phyloP scores from a whole-genome alignment of 2,888 invertebrate species.

The Iselma pallidipennis region DNA sequence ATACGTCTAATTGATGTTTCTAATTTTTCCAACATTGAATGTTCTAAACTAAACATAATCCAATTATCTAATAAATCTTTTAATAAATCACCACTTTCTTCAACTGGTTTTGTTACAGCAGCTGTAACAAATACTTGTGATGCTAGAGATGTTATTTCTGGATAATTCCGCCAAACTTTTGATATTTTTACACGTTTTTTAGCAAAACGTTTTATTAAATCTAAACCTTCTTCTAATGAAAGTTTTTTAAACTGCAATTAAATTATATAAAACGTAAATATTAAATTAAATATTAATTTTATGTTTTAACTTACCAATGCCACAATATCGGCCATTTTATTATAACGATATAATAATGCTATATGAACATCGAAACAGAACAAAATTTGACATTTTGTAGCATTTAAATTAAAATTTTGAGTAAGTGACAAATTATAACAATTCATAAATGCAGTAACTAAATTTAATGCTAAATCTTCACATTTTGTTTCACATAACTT shows the following conservation, averaged over 20 bases:
- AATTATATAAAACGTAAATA: constrained; percentile 12
- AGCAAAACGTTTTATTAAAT: constrained; percentile 59
- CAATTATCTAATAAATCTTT: constrained; percentile 52
- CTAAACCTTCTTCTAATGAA: constrained; percentile 60
- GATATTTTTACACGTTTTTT: constrained; percentile 58
- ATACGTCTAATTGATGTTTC: constrained; percentile 50
- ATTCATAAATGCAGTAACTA: constrained; percentile 59
- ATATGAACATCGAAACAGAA: constrained; percentile 65
- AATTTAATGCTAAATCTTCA: constrained; percentile 64
- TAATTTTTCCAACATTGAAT: constrained; percentile 43
- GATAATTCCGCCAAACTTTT: constrained; percentile 62
- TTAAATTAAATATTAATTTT: constrained; percentile 6
- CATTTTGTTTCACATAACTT: constrained; percentile 65
- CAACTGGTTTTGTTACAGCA: constrained; percentile 59
- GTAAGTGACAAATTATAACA: constrained; percentile 49
- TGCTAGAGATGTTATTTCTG: constrained; percentile 61
- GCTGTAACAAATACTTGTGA: constrained; percentile 62
- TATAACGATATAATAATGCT: constrained; percentile 62
- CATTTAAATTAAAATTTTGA: constrained; percentile 49
- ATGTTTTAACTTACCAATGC: constrained; percentile 53
- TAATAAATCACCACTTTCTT: constrained; percentile 46
- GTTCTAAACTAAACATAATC: constrained; percentile 48
- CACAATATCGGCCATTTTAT: constrained; percentile 60
- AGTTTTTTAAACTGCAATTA: constrained; percentile 60
- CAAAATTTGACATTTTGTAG: constrained; percentile 58